Base-by-base conservation (phyloP, 2,113 vertebrate genomes). In the Promerops cafer region DNA sequence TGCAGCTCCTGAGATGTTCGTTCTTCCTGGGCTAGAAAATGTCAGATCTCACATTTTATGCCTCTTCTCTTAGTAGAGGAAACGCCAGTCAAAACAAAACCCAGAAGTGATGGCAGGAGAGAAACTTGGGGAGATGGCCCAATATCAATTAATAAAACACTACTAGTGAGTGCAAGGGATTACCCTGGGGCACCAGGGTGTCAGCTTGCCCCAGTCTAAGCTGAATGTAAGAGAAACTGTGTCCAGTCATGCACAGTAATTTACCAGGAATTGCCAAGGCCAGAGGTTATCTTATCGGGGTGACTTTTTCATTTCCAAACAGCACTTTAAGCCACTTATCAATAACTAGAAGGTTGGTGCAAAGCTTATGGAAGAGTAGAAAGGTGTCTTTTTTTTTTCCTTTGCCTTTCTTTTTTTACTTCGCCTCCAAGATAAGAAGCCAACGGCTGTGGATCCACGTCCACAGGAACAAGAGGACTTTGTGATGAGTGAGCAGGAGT, bases 371-470 rank as follows among this genome's bases (percentile, higher is more conserved):
- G 33, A 93, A 87, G 53, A 71, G 13, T 11, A 20, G 54, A 81
- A 86, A 72, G 2, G 5, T 66, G 14, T 40, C 3, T 56, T 59
- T 50, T 74, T 52, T 22, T 77, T 53, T n/a, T 5, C 1, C 2
- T n/a, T 82, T 68, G 30, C 6, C 7, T 70, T 44, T 66, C 18
- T 64, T 89, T 83, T 68, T 91, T 83, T 93, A 49, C 22, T 81
- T 90, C 4, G 0, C 12, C 14, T 90, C 19, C 54, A 85, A 85
- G 54, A 66, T n/a, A 94, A 70, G 66, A 83, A 74, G 30, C 13
- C 27, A 52, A 50, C 13, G 83, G 30, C 59, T 63, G 35, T 16
- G 0, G 1, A 66, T 70, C 37, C 1, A 0, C 0, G 63, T 66
- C n/a, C 0, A 0, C 31, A 52, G 47, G 47, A 83, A 53, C 54